Conservation (phyloP, 2,888 invertebrate species). For the Sminthurinus aureus region DNA sequence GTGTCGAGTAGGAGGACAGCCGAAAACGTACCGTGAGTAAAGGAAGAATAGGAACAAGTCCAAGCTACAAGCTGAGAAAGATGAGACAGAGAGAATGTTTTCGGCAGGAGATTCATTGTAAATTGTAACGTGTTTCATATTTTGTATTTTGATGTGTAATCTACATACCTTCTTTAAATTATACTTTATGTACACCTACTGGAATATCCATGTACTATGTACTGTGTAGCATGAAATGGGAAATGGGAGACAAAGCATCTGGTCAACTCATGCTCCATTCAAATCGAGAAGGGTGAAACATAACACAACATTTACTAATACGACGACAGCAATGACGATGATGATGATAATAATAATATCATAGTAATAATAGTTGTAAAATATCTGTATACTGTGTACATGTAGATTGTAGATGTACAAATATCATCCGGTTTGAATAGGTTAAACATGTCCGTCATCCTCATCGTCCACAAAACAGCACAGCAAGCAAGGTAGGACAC, state of each 20-base stretch:
- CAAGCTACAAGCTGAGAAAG: no score
- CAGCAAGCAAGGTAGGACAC: background rate
- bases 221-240: conserved; percentile 21
- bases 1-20: no score
- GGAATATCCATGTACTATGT: no score
- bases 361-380: background rate
- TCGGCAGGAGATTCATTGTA: conserved; percentile 18
- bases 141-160: no score
- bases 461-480: background rate
- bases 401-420: background rate
- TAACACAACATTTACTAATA: conserved; percentile 12
- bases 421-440: background rate
- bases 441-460: background rate
- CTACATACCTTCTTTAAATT: no score
- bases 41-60: no score
- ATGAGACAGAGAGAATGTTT: conserved; percentile 10
- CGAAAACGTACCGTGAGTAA: no score
- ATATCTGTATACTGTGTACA: background rate
- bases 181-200: no score
- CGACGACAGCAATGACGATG: background rate
- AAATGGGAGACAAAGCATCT: conserved; percentile 31
- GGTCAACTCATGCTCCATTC: conserved; percentile 39
- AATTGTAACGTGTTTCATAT: background rate
- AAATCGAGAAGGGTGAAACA: conserved; percentile 9
- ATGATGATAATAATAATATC: background rate